These are phyloP conservation scores for Asarcornis scutulata DNA, from an alignment of 2,113 vertebrate genomes.

Conservation along the genomic window DNA sequence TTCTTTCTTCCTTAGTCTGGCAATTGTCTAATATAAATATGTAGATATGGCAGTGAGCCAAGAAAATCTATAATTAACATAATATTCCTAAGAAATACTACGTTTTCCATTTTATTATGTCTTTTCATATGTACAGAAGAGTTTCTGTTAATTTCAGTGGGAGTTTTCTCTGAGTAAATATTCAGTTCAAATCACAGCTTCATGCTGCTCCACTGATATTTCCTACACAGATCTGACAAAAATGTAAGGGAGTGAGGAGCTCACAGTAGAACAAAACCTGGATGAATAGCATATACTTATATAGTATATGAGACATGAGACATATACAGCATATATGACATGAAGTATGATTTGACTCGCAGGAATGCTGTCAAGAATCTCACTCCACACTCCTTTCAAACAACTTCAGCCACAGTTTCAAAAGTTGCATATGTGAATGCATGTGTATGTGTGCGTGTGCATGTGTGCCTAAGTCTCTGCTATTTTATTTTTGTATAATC, in stretches of 20 bases:
- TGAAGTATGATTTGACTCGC: accelerated
- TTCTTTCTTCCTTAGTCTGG: background rate
- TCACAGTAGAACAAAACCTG: background rate
- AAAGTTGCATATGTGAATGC: background rate
- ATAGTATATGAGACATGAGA: too few relatives aligned
- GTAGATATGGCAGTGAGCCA: background rate
- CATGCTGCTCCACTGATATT: background rate
- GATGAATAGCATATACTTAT: background rate
- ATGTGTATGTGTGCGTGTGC: accelerated
- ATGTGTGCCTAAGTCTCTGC: accelerated
- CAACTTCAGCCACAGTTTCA: background rate
- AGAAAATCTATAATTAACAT: background rate
- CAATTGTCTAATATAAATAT: background rate
- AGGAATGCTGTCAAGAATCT: background rate
- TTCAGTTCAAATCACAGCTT: background rate
- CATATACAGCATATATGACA: background rate
- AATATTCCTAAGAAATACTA: background rate
- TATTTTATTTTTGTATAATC: background rate
- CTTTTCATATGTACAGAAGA: background rate
- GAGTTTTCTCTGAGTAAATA: background rate
- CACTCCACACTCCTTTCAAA: background rate
- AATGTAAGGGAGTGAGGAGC: background rate
- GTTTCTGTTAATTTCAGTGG: background rate
- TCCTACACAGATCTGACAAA: background rate
- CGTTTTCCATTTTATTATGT: background rate